phyloP scores from a whole-genome alignment of 2,797 vertebrate genomes.

The Decapterus maruadsi region DNA sequence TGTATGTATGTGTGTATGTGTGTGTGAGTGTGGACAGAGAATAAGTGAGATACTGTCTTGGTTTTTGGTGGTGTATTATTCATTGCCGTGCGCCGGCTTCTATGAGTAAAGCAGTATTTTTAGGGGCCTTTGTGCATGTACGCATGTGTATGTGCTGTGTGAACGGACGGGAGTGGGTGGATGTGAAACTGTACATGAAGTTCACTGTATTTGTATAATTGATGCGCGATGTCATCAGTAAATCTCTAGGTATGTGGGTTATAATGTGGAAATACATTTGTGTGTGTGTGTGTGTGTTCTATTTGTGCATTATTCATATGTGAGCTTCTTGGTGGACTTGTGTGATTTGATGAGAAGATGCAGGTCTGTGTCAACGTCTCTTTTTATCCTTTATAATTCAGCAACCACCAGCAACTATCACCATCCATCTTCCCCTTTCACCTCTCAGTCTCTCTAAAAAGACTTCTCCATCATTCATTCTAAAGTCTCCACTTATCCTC shows the following conservation, averaged over 20 bases:
- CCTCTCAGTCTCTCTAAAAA: conserved; percentile 47
- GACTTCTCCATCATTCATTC: conserved; percentile 41
- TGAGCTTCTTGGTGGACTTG: conserved; percentile 73
- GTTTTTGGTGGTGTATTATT: conserved; percentile 73
- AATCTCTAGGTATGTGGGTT: conserved; percentile 73
- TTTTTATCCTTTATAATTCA: conserved; percentile 77
- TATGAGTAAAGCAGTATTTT: conserved; percentile 66
- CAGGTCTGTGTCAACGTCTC: conserved; percentile 76
- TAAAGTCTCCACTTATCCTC: conserved; percentile 29
- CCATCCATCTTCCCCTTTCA: conserved; percentile 39
- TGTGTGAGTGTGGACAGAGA: neutral
- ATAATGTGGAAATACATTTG: conserved; percentile 59
- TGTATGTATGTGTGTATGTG: neutral
- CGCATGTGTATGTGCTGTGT: conserved; percentile 15
- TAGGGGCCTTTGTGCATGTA: conserved; percentile 39
- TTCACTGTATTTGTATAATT: conserved; percentile 77
- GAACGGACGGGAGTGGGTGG: conserved; percentile 32
- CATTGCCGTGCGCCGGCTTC: conserved; percentile 48
- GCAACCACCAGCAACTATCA: conserved; percentile 53
- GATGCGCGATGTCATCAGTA: conserved; percentile 73
- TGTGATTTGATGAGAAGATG: conserved; percentile 80
- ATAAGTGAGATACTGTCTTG: conserved; percentile 58
- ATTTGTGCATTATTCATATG: conserved; percentile 73
- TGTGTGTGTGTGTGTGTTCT: conserved; percentile 40
- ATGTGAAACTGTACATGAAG: conserved; percentile 53